Evolutionary conservation across 2,888 invertebrate species (phyloP), one percentile per base, ranked within the genome.

Genomic region (Campopleginae sp.): DNA sequence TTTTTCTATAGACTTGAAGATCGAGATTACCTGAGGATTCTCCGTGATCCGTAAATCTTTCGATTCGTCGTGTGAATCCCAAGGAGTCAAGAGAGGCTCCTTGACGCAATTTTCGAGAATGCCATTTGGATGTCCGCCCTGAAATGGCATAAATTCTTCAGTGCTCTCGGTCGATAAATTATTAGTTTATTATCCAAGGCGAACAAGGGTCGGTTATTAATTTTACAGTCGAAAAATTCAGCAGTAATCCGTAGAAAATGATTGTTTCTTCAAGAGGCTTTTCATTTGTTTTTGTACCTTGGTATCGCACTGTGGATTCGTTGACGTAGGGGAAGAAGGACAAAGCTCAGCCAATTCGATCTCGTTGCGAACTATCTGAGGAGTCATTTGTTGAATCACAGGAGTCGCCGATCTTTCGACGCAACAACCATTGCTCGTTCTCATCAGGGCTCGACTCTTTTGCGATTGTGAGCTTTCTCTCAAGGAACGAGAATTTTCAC

Each of bases 31-130:
- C 94, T 96, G 95, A 76, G 96, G 96, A 94, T 96, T 96, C 93
- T 96, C 96, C 61, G 96, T 96, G 87, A 96, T 96, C 89, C 95
- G 95, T 38, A 92, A 94, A 86, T 96, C 91, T 86, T 93, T 93
- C 33, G 94, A 94, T 88, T 94, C 94, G 68, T 95, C 94, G 61
- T 92, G 91, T 42, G 92, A 92, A 61, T 90, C 89, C 93, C 93
- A 92, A 23, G 92, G 88, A 14, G 89, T 87, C 63, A 94, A 88
- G 81, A 94, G 91, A 66, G 94, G 94, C 70, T 94, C 94, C 89
- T 94, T 95, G 19, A 94, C 92, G 80, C 95, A 95, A 87, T 90
- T 90, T 87, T 95, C 95, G 8, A 94, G 91, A 86, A 94, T 93
- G 19, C 95, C 95, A 89, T 95, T 95, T 23, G 95, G 94, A 90